Base-by-base conservation (phyloP, 2,888 invertebrate species). In the Phlogophora meticulosa region DNA sequence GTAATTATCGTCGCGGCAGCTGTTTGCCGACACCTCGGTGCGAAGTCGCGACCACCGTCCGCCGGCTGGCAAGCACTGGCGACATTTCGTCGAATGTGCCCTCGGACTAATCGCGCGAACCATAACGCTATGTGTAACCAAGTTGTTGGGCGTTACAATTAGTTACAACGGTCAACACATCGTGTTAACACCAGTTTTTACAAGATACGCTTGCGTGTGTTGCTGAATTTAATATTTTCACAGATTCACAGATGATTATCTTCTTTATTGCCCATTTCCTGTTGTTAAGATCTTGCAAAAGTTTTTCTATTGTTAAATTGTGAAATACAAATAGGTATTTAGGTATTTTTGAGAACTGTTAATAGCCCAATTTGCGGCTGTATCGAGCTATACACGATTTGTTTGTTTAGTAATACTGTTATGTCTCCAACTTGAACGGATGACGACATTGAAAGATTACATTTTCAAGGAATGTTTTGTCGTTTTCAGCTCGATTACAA, bases 21-120 rank as follows among this genome's bases (percentile, higher is more conserved):
- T 93, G 92, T 95, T 94, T 92, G 87, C 86, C 85, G 80, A 88
- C 94, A 93, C 94, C 90, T 92, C 83, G 91, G 95, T 94, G 95
- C 91, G 94, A 95, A 94, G 92, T 91, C 92, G 89, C 95, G 95
- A 95, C 95, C 95, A 94, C 95, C 95, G 94, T 86, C 90, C 89
- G 88, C 78, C 90, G 87, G 82, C 85, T 85, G 88, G 67, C 49
- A 24, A 66, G 67, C 24, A 67, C 67, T 75, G 48, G 87, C 88
- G 91, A 91, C 91, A 90, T 85, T 94, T 94, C 94, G 93, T 75
- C 94, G 94, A 94, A 94, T 87, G 86, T 85, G 81, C 85, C 88
- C 83, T 83, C 85, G 78, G 82, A 86, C 81, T 77, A 78, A 84
- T 80, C 82, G 78, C 80, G 81, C 81, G 88, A 87, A 82, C 81